Evolutionary conservation across 2,113 vertebrate species (phyloP).

Genomic region (Notothenia rossii): DNA sequence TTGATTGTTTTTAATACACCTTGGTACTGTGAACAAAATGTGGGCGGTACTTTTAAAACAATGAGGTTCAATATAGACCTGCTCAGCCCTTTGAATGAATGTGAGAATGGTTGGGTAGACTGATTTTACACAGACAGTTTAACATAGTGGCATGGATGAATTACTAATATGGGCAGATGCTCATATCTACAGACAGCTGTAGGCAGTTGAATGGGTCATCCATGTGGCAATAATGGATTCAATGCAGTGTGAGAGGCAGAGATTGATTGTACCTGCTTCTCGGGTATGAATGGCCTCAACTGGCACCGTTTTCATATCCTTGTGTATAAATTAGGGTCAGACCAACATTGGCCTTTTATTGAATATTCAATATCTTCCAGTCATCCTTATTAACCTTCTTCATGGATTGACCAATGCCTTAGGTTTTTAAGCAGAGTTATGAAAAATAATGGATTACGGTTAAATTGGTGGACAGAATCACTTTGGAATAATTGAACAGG

Average conservation of each 20-base stretch:
- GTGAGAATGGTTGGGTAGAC: not conserved
- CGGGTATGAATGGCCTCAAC: not conserved
- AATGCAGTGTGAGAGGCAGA: not conserved
- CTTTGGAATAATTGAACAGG: not conserved
- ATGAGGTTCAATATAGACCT: not conserved
- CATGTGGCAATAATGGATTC: not conserved
- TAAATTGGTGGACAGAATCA: not conserved
- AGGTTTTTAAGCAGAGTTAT: not conserved
- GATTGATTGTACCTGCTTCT: not conserved
- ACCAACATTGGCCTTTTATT: conserved; percentile 10
- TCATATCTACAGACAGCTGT: not conserved
- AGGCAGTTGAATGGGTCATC: not conserved
- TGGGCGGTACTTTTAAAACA: not conserved
- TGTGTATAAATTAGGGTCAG: conserved; percentile 7
- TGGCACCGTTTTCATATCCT: conserved; percentile 6
- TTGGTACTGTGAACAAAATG: not conserved
- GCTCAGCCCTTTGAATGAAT: no score
- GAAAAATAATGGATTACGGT: not conserved
- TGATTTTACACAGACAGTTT: not conserved
- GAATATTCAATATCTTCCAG: not conserved
- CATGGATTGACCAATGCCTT: not conserved
- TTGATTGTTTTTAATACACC: not conserved
- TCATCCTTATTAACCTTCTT: not conserved
- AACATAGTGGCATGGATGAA: not conserved
- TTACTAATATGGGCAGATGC: not conserved